phyloP scores from a whole-genome alignment of 1,140 invertebrate genomes.

The Neoseiulus cucumeris region DNA sequence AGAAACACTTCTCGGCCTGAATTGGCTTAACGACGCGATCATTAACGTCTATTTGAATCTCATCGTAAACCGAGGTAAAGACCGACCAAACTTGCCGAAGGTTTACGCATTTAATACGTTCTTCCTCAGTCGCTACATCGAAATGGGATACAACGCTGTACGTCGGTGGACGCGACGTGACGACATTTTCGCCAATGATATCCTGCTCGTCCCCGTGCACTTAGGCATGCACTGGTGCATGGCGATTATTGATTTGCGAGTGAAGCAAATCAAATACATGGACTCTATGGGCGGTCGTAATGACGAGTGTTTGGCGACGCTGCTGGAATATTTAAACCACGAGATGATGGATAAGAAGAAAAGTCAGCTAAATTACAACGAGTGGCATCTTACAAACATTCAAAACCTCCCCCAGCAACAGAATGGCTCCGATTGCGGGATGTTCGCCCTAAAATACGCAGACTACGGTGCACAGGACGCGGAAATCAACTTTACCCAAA shows the following conservation, averaged over 20 bases:
- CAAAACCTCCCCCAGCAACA: conserved; percentile 77
- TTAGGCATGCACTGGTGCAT: conserved; percentile 91
- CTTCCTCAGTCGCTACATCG: conserved; percentile 68
- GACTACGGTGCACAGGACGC: conserved; percentile 64
- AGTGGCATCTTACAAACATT: conserved; percentile 44
- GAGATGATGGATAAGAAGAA: conserved; percentile 78
- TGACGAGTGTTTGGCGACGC: conserved; percentile 42
- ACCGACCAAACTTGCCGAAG: conserved; percentile 39
- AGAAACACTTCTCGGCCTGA: conserved; percentile 49
- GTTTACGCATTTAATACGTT: conserved; percentile 84
- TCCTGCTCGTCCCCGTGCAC: conserved; percentile 76
- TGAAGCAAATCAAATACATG: conserved; percentile 59
- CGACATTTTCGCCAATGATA: conserved; percentile 62
- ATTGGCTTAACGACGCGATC: conserved; percentile 90
- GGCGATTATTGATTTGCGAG: conserved; percentile 63
- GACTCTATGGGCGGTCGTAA: conserved; percentile 79
- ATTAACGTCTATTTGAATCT: conserved; percentile 83
- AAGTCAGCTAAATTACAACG: conserved; percentile 40
- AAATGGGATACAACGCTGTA: conserved; percentile 46
- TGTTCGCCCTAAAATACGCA: conserved; percentile 88
- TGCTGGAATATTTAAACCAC: conserved; percentile 52
- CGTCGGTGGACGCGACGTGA: conserved; percentile 73
- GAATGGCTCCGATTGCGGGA: conserved; percentile 92
- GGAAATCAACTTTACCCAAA: conserved; percentile 46
- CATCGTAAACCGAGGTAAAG: conserved; percentile 46